Evolutionary conservation across 2,888 invertebrate species (phyloP).

Genomic region (Amphipyra tragopoginis): DNA sequence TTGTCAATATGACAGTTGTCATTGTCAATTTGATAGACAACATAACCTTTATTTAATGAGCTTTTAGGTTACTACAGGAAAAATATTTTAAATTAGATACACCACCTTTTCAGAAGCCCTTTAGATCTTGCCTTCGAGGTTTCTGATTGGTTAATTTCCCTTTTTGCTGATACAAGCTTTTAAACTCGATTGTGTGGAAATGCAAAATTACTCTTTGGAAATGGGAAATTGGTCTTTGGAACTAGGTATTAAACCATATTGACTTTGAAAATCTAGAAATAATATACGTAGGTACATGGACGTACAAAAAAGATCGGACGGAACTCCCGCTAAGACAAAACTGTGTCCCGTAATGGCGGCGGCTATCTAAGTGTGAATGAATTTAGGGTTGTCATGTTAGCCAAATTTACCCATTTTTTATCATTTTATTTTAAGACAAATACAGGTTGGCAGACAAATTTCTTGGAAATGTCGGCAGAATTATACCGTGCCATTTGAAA

Average conservation of each 20-base stretch:
- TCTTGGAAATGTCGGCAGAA: too few relatives aligned
- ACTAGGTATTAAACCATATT: neutral
- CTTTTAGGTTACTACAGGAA: neutral
- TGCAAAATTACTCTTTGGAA: neutral
- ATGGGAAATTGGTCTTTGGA: neutral
- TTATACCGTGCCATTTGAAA: too few relatives aligned
- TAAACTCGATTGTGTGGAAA: neutral
- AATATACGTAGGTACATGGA: too few relatives aligned
- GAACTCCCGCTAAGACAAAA: too few relatives aligned
- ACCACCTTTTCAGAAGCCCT: neutral
- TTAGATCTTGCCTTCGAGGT: neutral
- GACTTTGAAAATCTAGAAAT: neutral
- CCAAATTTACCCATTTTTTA: too few relatives aligned
- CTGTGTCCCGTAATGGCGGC: too few relatives aligned
- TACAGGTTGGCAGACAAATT: too few relatives aligned
- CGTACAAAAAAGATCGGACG: too few relatives aligned
- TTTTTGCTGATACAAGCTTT: neutral
- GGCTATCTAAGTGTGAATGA: too few relatives aligned
- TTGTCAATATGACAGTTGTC: conserved; percentile 12
- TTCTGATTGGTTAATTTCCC: neutral
- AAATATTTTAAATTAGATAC: neutral
- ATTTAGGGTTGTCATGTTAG: too few relatives aligned
- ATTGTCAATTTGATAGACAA: conserved; percentile 1
- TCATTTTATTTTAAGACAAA: too few relatives aligned
- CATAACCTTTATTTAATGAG: neutral